Conservation (phyloP, 2,113 vertebrate species). For the Edolisoma coerulescens region DNA sequence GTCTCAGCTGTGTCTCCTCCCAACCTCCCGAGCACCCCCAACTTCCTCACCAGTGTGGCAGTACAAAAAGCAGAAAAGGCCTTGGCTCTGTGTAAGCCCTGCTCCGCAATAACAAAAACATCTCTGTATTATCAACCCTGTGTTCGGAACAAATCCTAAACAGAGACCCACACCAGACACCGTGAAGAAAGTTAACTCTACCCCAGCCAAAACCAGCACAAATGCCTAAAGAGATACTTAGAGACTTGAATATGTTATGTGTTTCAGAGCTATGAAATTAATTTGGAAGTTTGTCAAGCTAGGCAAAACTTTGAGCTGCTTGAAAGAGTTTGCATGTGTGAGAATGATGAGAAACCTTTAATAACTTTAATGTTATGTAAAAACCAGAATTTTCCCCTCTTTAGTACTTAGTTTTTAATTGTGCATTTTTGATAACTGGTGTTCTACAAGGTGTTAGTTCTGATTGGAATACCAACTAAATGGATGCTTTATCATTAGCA, state of each 20-base stretch:
- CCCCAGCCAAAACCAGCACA: not conserved
- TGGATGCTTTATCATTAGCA: not conserved
- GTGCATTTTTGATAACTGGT: not conserved
- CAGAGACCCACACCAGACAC: not conserved
- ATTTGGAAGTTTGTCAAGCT: not conserved
- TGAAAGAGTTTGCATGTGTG: not conserved
- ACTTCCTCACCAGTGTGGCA: accelerated
- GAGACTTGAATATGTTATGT: not conserved
- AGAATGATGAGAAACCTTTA: not conserved
- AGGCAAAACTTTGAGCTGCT: not conserved
- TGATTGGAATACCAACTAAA: not conserved
- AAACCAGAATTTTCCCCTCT: not conserved
- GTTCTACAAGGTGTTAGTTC: not conserved
- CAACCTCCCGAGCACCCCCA: accelerated
- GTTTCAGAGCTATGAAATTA: not conserved
- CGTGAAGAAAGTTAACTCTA: not conserved
- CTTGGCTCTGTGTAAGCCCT: not conserved
- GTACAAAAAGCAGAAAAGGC: not conserved
- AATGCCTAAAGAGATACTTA: not conserved
- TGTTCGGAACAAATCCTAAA: not conserved
- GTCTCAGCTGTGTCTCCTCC: not conserved
- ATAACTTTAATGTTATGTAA: not conserved
- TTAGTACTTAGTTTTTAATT: not conserved
- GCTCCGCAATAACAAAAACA: not conserved
- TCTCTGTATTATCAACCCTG: not conserved